Evolutionary conservation across 2,888 invertebrate genomes (phyloP), one percentile per base, ranked within the genome.

Genomic region (Sphaerophoria taeniata): DNA sequence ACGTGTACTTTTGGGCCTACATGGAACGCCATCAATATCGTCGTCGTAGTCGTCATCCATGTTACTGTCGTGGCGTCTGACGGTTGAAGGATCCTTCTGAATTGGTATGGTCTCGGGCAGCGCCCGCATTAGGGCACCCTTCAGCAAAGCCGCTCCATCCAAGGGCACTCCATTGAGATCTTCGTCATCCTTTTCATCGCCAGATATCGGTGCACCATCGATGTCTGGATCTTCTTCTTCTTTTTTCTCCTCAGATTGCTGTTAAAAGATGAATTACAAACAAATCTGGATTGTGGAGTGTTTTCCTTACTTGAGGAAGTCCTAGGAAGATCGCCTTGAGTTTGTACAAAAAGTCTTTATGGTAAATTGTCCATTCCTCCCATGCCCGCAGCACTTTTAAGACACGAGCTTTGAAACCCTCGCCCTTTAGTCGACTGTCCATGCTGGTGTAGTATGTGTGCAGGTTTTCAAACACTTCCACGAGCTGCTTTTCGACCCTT

Each of bases 361-460:
- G 97, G 93, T 99, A 99, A 82, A 99, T 95, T 14, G 97, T 96
- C 96, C 98, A 98, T 91, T 99, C 99, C 91, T 99, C 98, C 99
- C 99, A 99, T 1, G 98, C 98, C 89, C 97, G 95, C 91, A 99
- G 95, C 88, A 97, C 96, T 89, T 96, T 95, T 91, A 98, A 95
- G 43, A 99, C 97, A 58, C 98, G 93, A 77, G 96, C 95, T 90
- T 98, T 97, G 92, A 98, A 98, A 45, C 98, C 98, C 92, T 99
- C 99, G n/a, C 98, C 98, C 93, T 98, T 97, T 72, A 98, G 92
- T 71, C 97, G 93, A 87, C 96, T 96, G 88, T 97, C 97, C 88
- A 98, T 95, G 49, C 93, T 94, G 87, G 94, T 94, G 90, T 95
- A 95, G 88, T 97, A 93, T 90, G 95, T 93, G 91, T 95, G 96